phyloP scores from a whole-genome alignment of 2,888 invertebrate genomes.

The Caradrina clavipalpis region DNA sequence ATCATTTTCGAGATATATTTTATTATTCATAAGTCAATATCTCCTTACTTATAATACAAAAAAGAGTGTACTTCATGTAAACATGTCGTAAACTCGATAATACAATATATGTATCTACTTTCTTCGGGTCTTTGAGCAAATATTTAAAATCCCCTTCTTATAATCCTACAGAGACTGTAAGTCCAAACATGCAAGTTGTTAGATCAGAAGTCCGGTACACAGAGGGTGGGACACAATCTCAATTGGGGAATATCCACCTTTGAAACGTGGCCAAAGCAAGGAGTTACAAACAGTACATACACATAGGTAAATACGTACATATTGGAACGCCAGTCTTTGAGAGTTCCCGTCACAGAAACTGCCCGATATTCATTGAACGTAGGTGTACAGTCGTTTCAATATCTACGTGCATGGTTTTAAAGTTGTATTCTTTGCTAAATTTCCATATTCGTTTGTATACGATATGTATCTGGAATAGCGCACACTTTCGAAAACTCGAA shows the following conservation, averaged over 20 bases:
- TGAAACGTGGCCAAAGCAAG: slow-evolving; percentile 44
- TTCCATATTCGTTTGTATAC: too few relatives aligned
- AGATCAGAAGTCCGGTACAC: slow-evolving; percentile 31
- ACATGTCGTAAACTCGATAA: too few relatives aligned
- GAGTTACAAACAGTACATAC: slow-evolving; percentile 13
- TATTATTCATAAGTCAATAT: too few relatives aligned
- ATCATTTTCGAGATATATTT: neutral
- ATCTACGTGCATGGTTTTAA: neutral
- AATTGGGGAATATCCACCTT: slow-evolving; percentile 53
- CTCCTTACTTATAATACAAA: too few relatives aligned
- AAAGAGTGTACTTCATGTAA: too few relatives aligned
- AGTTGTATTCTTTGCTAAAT: neutral
- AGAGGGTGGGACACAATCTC: slow-evolving; percentile 33
- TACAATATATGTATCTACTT: neutral
- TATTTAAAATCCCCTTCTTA: neutral
- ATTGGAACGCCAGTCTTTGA: slow-evolving; percentile 15
- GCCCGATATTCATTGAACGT: neutral
- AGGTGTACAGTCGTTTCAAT: too few relatives aligned
- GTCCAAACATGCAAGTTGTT: slow-evolving; percentile 38
- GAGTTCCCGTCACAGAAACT: neutral
- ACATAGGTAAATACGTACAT: slow-evolving; percentile 1
- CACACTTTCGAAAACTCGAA: too few relatives aligned
- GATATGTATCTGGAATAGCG: too few relatives aligned
- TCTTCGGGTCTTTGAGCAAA: slow-evolving; percentile 10
- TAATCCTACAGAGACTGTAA: slow-evolving; percentile 15